Base-by-base conservation (phyloP, 2,888 invertebrate species). In the Athrips mouffetella region DNA sequence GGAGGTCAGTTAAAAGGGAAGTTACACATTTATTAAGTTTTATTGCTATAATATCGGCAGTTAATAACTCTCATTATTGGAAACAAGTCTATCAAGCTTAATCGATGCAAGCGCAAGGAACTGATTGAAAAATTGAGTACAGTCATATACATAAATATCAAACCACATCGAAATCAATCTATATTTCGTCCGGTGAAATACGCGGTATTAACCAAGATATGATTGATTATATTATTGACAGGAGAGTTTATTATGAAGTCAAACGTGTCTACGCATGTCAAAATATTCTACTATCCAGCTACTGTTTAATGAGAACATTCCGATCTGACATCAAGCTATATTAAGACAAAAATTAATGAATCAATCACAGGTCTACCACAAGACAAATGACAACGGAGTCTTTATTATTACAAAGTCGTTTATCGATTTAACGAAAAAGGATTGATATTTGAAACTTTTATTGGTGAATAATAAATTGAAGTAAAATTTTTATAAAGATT, bases 151-250 rank as follows among this genome's bases (percentile, higher is more conserved):
- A n/a, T 37, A 37, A 37, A 18, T 18, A 35, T 33, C 8, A 33
- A 33, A 15, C 16, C 8, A 33, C 15, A 18, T 18, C 33, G n/a
- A 35, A 35, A 35, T 21, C 16, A 37, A n/a, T 37, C 20, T 37
- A 8, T 21, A 20, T 27, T 5, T 10, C 10, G 27, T 8, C 11
- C n/a, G 5, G 16, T 4, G 7, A 33, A 35, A 16, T 18, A 15
- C 16, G 8, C 7, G 8, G 33, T 18, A 37, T 37, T n/a, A 37
- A 20, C 1, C 37, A 20, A 37, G 11, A 18, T 18, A 11, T 42
- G 41, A 42, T 42, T 27, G 41, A 42, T 42, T 42, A 42, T 13
- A 42, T 29, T 42, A 42, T 29, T 42, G 41, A 42, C 41, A 42
- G 23, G 27, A 25, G 29, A 27, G 41, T 42, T 42, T 42, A 42